Evolutionary conservation across 2,888 invertebrate species (phyloP), one percentile per base, ranked within the genome.

Genomic region (Caenorhabditis doughertyi): DNA sequence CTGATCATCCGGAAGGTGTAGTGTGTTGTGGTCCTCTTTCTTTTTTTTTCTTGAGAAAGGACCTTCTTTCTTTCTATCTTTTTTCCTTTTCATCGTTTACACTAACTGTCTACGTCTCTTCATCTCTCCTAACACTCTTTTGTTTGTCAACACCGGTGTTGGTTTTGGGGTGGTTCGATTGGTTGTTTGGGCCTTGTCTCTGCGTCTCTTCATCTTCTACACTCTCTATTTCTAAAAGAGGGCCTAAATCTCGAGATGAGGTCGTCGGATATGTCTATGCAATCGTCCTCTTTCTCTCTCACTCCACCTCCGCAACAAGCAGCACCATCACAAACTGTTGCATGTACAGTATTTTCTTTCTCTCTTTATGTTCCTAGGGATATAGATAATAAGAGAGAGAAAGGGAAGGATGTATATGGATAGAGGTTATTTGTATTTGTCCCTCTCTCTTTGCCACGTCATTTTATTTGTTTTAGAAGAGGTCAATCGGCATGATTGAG

Each of bases 101-200:
- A 25, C 44, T 5, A 18, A 39, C 29, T 62, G 21, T 65, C 53
- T 55, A n/a, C 53, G 29, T 47, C 58, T 60, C 58, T 58, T 56
- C 27, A 11, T 76, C 76, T 18, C 65, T 53, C 29, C 25, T 23
- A 29, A 39, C 72, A 51, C 25, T 71, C 68, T 58, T 77, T 77
- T 77, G 77, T 77, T 77, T 77, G 77, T 77, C 77, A 77, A 72
- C 79, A 72, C 55, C 73, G 39, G 65, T 68, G 71, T 72, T 53
- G 60, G 60, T 72, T 58, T 47, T 70, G 27, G n/a, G 53, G 29
- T 58, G 58, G 47, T 39, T 53, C 39, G 53, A 55, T 70, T 70
- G 51, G 51, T 44, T 65, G 65, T 49, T 35, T 71, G 58, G 71
- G 47, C 58, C 35, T 39, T 76, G 56, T 65, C 35, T 67, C 64